Evolutionary conservation across 2,797 vertebrate species (phyloP).

Genomic region (Chelon auratus): DNA sequence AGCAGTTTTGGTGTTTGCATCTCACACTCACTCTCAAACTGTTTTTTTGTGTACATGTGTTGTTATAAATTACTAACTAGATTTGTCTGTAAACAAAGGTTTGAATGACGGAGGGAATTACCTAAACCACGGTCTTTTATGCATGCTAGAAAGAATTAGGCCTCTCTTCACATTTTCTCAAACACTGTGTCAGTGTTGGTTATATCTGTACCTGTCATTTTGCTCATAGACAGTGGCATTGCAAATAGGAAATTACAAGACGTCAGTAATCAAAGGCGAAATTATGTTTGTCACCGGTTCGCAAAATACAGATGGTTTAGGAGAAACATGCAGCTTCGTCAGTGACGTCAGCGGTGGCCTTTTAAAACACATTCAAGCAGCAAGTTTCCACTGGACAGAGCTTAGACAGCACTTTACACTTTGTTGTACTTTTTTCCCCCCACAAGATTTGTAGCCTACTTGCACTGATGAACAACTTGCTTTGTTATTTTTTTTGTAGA

Average conservation of each 20-base stretch:
- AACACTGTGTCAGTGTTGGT: conserved; percentile 43
- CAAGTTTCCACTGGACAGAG: not conserved
- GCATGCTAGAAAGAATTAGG: not conserved
- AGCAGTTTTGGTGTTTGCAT: not conserved
- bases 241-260: conserved; percentile 62
- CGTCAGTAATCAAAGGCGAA: conserved; percentile 48
- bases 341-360: conserved; percentile 17
- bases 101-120: not conserved
- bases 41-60: not conserved
- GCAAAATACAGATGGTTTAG: conserved; percentile 46
- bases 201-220: conserved; percentile 45
- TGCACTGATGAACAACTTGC: not conserved
- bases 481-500: not conserved
- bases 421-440: not conserved
- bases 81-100: not conserved
- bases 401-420: not conserved
- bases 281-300: conserved; percentile 45
- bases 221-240: conserved; percentile 46
- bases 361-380: conserved; percentile 22
- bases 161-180: conserved; percentile 11
- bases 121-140: conserved; percentile 1
- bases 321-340: conserved; percentile 2
- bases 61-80: not conserved
- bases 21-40: not conserved
- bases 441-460: not conserved